phyloP scores from a whole-genome alignment of 2,888 invertebrate genomes.

The Lissonota sp. region DNA sequence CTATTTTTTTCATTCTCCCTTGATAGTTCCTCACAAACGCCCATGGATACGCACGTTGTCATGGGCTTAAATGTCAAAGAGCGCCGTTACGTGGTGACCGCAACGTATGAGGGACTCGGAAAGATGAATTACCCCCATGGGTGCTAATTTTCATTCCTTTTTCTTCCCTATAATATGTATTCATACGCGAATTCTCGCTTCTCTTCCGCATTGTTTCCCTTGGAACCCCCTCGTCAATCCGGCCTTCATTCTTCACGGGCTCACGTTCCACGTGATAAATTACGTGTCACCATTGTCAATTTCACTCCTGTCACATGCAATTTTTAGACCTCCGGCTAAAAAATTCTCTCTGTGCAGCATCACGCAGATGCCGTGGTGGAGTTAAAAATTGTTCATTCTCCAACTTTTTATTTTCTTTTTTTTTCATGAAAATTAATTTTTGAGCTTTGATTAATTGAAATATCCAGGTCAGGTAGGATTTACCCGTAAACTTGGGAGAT shows the following conservation, averaged over 20 bases:
- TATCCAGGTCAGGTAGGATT: no score
- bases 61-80: slow-evolving; percentile 23
- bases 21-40: no score
- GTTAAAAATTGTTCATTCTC: no score
- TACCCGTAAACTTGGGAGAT: no score
- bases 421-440: no score
- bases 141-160: slow-evolving; percentile 40
- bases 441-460: no score
- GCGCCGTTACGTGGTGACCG: neutral
- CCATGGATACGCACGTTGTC: slow-evolving; percentile 9
- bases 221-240: slow-evolving; percentile 11
- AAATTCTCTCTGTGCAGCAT: no score
- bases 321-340: neutral
- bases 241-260: slow-evolving; percentile 26
- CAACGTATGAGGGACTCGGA: neutral
- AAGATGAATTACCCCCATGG: slow-evolving; percentile 34
- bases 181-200: neutral
- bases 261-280: slow-evolving; percentile 22
- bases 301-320: neutral
- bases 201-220: slow-evolving; percentile 3
- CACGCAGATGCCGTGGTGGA: no score
- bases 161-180: neutral
- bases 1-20: slow-evolving; percentile 4
- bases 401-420: no score
- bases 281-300: neutral